Conservation (phyloP, 2,797 vertebrate species). For the Rhinella marina region DNA sequence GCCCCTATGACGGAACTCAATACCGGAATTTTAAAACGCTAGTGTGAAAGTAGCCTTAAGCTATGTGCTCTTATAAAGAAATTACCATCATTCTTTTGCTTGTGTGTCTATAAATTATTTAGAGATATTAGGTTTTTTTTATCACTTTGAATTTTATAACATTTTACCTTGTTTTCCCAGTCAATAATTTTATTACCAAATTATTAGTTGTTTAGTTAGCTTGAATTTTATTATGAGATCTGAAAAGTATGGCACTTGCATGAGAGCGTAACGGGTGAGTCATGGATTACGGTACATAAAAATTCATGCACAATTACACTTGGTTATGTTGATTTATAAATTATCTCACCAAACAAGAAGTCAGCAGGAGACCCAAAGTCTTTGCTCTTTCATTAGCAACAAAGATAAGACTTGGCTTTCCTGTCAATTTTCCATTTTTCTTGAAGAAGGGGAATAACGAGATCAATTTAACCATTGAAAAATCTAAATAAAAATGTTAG, state of each 20-base stretch:
- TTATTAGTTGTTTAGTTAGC: background rate
- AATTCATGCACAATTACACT: background rate
- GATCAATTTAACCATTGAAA: background rate
- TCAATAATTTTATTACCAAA: background rate
- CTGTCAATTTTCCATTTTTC: background rate
- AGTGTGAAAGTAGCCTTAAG: no score
- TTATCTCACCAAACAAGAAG: background rate
- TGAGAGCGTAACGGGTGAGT: background rate
- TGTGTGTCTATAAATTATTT: background rate
- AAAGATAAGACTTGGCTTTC: background rate
- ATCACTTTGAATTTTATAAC: background rate
- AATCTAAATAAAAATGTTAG: background rate
- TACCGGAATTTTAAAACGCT: no score
- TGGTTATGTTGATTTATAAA: background rate
- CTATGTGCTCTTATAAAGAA: no score
- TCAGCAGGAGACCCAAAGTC: background rate
- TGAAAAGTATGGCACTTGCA: background rate
- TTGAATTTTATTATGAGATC: background rate
- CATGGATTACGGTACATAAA: background rate
- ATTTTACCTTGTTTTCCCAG: no score
- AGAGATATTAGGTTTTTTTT: background rate
- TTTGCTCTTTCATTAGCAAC: background rate
- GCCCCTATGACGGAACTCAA: no score
- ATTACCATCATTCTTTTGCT: no score
- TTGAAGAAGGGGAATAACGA: background rate